phyloP scores from a whole-genome alignment of 2,797 vertebrate species.

The Botia kubotai region DNA sequence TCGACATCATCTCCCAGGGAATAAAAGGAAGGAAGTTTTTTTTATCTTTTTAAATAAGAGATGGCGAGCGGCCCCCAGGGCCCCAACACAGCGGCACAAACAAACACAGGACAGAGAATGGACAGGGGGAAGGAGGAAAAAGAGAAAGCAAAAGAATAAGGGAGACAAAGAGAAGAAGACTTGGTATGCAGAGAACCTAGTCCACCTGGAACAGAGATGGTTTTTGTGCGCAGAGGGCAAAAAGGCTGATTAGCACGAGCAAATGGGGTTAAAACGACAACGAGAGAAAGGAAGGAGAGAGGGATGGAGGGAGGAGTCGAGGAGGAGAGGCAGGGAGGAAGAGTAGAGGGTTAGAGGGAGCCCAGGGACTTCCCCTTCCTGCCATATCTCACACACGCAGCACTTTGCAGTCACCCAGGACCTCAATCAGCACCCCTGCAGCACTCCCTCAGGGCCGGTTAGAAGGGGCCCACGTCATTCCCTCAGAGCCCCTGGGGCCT shows the following conservation, averaged over 20 bases:
- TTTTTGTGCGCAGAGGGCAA: slow-evolving; percentile 25
- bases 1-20: slow-evolving; percentile 71
- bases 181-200: slow-evolving; percentile 42
- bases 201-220: slow-evolving; percentile 9
- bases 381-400: slow-evolving; percentile 81
- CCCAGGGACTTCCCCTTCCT: slow-evolving; percentile 77
- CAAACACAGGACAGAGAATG: slow-evolving; percentile 71
- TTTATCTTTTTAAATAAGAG: slow-evolving; percentile 69
- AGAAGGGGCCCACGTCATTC: slow-evolving; percentile 58
- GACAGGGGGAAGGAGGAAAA: slow-evolving; percentile 59
- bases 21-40: slow-evolving; percentile 66
- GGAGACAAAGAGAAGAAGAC: slow-evolving; percentile 40
- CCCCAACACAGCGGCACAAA: slow-evolving; percentile 59
- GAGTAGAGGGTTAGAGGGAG: slow-evolving; percentile 54
- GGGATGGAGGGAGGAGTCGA: slow-evolving; percentile 41
- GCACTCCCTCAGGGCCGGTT: slow-evolving; percentile 72
- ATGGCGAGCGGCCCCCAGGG: slow-evolving; percentile 60
- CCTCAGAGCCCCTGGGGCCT: slow-evolving; percentile 66
- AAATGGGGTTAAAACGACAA: slow-evolving; percentile 41
- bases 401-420: slow-evolving; percentile 82
- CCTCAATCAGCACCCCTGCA: slow-evolving; percentile 80
- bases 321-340: slow-evolving; percentile 23
- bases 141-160: slow-evolving; percentile 43
- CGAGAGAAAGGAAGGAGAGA: slow-evolving; percentile 35
- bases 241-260: slow-evolving; percentile 35